Evolutionary conservation across 2,113 vertebrate genomes (phyloP).

Genomic region (Osmerus eperlanus): DNA sequence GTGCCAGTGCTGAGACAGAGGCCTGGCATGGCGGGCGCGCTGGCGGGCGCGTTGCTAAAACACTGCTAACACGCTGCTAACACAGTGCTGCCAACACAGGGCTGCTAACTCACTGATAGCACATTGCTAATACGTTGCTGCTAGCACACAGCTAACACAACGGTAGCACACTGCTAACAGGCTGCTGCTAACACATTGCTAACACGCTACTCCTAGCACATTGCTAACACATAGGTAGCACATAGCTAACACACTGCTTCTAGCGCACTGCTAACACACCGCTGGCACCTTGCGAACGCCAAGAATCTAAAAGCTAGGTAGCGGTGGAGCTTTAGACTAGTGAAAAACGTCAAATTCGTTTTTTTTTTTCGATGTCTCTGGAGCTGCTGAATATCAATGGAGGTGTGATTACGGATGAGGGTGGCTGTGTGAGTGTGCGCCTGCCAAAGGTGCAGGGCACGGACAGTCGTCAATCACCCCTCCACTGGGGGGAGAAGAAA

Average conservation of each 20-base stretch:
- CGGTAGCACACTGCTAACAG: slow-evolving; percentile 29
- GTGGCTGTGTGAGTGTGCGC: slow-evolving; percentile 43
- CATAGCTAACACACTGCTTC: no score
- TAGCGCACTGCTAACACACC: no score
- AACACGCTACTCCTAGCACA: slow-evolving; percentile 14
- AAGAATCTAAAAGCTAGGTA: no score
- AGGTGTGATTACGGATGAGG: slow-evolving; percentile 27
- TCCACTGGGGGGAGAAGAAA: slow-evolving; percentile 44
- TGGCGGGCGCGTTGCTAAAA: no score
- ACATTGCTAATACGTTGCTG: no score
- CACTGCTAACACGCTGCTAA: no score
- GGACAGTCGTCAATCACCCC: slow-evolving; percentile 59
- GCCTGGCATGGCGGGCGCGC: slow-evolving; percentile 37
- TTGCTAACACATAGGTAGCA: slow-evolving; percentile 12
- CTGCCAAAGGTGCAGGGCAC: slow-evolving; percentile 16
- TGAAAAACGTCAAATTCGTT: no score
- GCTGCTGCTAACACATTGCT: slow-evolving; percentile 8
- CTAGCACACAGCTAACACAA: slow-evolving; percentile 9
- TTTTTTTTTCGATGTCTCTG: neutral
- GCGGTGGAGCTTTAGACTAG: no score
- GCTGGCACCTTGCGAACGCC: no score
- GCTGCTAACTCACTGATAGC: no score
- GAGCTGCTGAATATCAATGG: slow-evolving; percentile 21
- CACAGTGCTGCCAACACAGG: no score
- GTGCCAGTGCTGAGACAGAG: slow-evolving; percentile 56